phyloP scores from a whole-genome alignment of 2,888 invertebrate genomes.

The Zygaena filipendulae region DNA sequence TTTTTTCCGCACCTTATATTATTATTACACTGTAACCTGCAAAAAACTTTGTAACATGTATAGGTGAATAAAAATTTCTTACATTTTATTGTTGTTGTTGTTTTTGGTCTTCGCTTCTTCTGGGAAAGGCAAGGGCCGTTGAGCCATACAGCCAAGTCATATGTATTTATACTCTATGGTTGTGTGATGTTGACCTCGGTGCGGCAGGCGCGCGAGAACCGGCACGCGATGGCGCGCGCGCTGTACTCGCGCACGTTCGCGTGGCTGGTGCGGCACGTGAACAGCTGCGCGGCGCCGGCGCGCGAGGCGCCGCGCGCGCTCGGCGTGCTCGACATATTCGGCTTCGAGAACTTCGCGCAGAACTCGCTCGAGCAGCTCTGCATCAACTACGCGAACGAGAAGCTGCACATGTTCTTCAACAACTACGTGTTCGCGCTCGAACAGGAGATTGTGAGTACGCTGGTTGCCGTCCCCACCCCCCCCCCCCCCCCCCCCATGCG shows the following conservation, averaged over 20 bases:
- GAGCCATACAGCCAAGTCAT: too few relatives aligned
- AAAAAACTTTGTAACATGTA: too few relatives aligned
- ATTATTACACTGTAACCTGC: too few relatives aligned
- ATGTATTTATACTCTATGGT: too few relatives aligned
- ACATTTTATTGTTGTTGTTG: too few relatives aligned
- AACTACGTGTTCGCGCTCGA: slow-evolving; percentile 95
- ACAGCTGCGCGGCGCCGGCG: slow-evolving; percentile 91
- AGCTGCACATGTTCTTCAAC: slow-evolving; percentile 95
- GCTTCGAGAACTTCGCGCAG: slow-evolving; percentile 91
- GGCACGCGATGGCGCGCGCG: slow-evolving; percentile 94
- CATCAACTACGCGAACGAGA: slow-evolving; percentile 95
- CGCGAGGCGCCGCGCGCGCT: slow-evolving; percentile 80
- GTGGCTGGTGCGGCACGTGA: slow-evolving; percentile 93
- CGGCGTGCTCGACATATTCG: slow-evolving; percentile 93
- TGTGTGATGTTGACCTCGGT: too few relatives aligned
- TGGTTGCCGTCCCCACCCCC: too few relatives aligned
- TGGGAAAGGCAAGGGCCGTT: too few relatives aligned
- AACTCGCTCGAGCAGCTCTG: slow-evolving; percentile 94
- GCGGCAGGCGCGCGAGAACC: slow-evolving; percentile 85
- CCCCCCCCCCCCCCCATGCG: too few relatives aligned
- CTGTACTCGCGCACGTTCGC: slow-evolving; percentile 90
- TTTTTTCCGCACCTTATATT: too few relatives aligned
- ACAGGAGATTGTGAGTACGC: slow-evolving; percentile 90
- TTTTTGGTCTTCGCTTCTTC: too few relatives aligned
- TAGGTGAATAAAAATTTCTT: too few relatives aligned